These are phyloP conservation scores for Drosophila differens DNA, from an alignment of 2,888 invertebrate genomes.

Conservation along the genomic window DNA sequence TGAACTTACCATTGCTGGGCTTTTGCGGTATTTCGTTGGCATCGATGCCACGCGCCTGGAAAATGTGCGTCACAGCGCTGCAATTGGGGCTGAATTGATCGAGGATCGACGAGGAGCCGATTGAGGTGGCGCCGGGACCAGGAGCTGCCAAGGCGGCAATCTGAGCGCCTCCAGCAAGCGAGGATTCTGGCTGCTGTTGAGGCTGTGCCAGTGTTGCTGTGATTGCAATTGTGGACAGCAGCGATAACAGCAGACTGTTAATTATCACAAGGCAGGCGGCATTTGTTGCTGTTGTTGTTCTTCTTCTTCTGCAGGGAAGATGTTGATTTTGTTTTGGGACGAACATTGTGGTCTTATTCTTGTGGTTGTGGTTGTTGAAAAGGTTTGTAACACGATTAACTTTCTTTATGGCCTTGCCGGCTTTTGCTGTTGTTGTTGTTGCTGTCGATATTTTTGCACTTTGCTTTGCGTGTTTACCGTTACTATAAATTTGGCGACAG, in stretches of 20 bases:
- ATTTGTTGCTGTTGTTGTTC: slow-evolving; percentile 43
- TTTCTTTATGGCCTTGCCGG: slow-evolving; percentile 50
- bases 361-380: slow-evolving; percentile 34
- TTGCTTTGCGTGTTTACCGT: slow-evolving; percentile 52
- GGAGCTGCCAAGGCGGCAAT: slow-evolving; percentile 68
- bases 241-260: slow-evolving; percentile 44
- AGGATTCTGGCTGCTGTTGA: slow-evolving; percentile 21
- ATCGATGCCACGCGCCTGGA: slow-evolving; percentile 86
- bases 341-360: slow-evolving; percentile 41
- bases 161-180: slow-evolving; percentile 30
- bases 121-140: slow-evolving; percentile 37
- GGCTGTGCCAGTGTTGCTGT: slow-evolving; percentile 25
- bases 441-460: slow-evolving; percentile 45
- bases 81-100: slow-evolving; percentile 85
- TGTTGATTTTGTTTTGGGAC: slow-evolving; percentile 25
- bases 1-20: slow-evolving; percentile 86
- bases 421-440: slow-evolving; percentile 30
- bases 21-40: slow-evolving; percentile 86
- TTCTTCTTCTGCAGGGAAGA: slow-evolving; percentile 51
- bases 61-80: slow-evolving; percentile 86
- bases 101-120: slow-evolving; percentile 75
- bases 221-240: slow-evolving; percentile 33
- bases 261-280: slow-evolving; percentile 66
- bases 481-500: slow-evolving; percentile 42
- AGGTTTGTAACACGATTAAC: slow-evolving; percentile 44